phyloP scores from a whole-genome alignment of 2,888 invertebrate species.

The Tortricodes alternella region DNA sequence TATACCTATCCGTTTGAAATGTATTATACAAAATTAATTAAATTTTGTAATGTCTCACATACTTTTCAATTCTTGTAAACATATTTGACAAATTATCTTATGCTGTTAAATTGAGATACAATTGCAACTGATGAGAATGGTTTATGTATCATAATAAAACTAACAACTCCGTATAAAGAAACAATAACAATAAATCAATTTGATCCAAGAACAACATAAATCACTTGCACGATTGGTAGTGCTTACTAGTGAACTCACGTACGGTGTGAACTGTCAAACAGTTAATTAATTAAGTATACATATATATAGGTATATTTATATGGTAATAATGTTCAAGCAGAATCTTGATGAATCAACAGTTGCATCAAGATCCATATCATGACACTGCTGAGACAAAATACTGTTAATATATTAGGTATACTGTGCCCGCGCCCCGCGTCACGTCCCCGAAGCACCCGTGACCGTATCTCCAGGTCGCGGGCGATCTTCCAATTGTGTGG shows the following conservation, averaged over 20 bases:
- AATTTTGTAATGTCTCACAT: conserved; percentile 13
- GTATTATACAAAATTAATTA: conserved; percentile 38
- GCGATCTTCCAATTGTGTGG: too few relatives aligned
- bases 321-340: too few relatives aligned
- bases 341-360: too few relatives aligned
- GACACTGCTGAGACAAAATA: too few relatives aligned
- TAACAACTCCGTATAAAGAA: background rate
- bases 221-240: background rate
- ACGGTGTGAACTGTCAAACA: background rate
- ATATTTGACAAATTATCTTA: background rate
- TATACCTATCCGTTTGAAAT: conserved; percentile 57
- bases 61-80: background rate
- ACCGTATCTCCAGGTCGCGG: too few relatives aligned
- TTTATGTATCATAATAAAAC: background rate
- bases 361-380: too few relatives aligned
- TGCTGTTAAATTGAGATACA: background rate
- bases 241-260: too few relatives aligned
- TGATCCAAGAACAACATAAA: background rate
- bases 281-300: background rate
- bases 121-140: background rate
- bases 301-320: too few relatives aligned
- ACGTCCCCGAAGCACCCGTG: too few relatives aligned
- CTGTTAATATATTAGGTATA: too few relatives aligned
- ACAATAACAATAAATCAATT: background rate
- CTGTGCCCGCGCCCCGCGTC: too few relatives aligned